Base-by-base conservation (phyloP, 1,140 invertebrate genomes). In the Conus ventricosus region DNA sequence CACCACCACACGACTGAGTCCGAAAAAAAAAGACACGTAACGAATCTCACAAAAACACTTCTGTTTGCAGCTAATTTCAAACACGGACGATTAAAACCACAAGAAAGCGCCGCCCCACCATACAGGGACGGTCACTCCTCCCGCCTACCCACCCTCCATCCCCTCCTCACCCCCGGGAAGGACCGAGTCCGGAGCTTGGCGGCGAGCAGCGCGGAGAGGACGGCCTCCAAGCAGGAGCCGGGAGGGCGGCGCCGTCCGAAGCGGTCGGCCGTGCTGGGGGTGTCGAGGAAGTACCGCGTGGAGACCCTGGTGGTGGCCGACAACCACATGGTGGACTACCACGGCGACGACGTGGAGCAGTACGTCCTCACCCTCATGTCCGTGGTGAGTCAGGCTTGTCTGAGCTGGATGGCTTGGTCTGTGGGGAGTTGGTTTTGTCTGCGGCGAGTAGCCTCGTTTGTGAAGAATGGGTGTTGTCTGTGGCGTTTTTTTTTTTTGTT, bases 281-380 rank as follows among this genome's bases (percentile, higher is more conserved):
- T 93, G 78, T 94, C 94, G 94, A 96, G 96, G 90, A 97, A 97
- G 53, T 96, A 97, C 88, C 97, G 97, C 94, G 97, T 98, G 39
- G 98, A 98, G 95, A 97, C 97, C 1, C 96, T 98, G 78, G 96
- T 98, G 25, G 98, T 98, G 25, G 97, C 97, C 51, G 98, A 98
- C 95, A 96, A 96, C 84, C 97, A 97, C 89, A 98, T 98, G 97
- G 97, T 97, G 91, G 96, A 97, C 63, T 94, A 94, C 89, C 94
- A 95, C 91, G 92, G 92, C 71, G 88, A 89, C 54, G 91, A 93
- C 88, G 84, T 94, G 54, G 97, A 98, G 93, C 97, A 97, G 20
- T 98, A 98, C 95, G 96, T 98, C 20, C 96, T 98, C 75, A 98
- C 98, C 51, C 97, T 98, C 78, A 98, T 98, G 97, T 98, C 98